These are phyloP conservation scores for Parasteatoda lunata DNA, from an alignment of 2,888 invertebrate species.

Conservation along the genomic window DNA sequence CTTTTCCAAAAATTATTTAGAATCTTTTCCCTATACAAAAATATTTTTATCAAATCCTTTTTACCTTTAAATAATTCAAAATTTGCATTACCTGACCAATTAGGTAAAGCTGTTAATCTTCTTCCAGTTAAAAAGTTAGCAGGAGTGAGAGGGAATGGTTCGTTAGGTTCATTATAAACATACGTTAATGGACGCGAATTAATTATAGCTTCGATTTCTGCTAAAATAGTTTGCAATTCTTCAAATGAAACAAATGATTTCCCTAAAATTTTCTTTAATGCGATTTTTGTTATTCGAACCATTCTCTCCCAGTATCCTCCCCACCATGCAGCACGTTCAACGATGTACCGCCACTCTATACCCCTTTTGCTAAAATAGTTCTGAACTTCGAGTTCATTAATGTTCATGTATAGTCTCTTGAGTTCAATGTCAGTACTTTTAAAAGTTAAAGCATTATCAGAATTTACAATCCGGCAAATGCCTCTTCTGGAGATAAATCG, in stretches of 20 bases:
- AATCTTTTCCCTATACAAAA: not conserved
- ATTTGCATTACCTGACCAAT: not conserved
- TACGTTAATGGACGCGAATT: conserved; percentile 18
- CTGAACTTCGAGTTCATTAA: conserved; percentile 9
- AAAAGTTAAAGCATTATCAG: conserved; percentile 9
- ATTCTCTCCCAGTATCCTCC: conserved; percentile 20
- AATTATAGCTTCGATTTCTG: not conserved
- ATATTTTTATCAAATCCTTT: not conserved
- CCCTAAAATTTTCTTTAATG: not conserved
- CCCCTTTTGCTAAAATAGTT: not conserved
- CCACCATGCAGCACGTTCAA: conserved; percentile 16
- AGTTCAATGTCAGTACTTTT: conserved; percentile 1
- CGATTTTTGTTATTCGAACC: conserved; percentile 6
- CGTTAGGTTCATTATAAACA: not conserved
- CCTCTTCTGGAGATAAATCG: not conserved
- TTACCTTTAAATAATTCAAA: not conserved
- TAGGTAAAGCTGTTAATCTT: not conserved
- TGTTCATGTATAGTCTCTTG: not conserved
- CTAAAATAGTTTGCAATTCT: conserved; percentile 1
- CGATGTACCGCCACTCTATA: conserved; percentile 9
- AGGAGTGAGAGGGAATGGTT: conserved; percentile 7
- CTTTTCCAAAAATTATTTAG: conserved; percentile 5
- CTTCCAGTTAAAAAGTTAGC: not conserved
- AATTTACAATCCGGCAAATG: not conserved
- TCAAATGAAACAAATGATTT: not conserved